phyloP scores from a whole-genome alignment of 92 coral and sea anemone species.

The Bergia puertoricense region DNA sequence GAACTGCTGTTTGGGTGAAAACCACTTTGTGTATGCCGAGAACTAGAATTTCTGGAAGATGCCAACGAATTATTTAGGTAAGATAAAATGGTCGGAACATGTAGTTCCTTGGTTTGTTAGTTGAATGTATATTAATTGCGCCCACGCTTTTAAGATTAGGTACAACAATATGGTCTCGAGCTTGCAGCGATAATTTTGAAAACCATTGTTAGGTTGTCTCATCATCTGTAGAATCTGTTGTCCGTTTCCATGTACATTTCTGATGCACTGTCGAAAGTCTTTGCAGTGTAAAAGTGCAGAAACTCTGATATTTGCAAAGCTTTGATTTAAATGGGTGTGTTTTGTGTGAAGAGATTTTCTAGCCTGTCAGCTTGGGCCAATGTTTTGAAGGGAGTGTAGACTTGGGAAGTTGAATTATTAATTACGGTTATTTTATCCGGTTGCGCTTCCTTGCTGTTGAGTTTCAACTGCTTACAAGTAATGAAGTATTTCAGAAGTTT shows the following conservation, averaged over 20 bases:
- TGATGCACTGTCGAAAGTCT: slow-evolving; percentile 24
- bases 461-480: neutral
- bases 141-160: slow-evolving; percentile 50
- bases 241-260: slow-evolving; percentile 37
- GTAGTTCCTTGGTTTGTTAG: slow-evolving; percentile 48
- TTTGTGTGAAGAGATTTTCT: slow-evolving; percentile 25
- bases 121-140: slow-evolving; percentile 42
- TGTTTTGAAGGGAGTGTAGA: slow-evolving; percentile 47
- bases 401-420: slow-evolving; percentile 48
- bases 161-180: slow-evolving; percentile 49
- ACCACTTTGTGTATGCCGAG: slow-evolving; percentile 48
- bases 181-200: slow-evolving; percentile 43
- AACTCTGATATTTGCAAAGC: slow-evolving; percentile 20
- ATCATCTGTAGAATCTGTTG: slow-evolving; percentile 41
- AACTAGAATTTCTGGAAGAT: slow-evolving; percentile 36
- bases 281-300: slow-evolving; percentile 29
- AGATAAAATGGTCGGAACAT: slow-evolving; percentile 41
- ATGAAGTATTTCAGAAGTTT: neutral
- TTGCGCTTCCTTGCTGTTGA: slow-evolving; percentile 39
- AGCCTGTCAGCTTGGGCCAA: slow-evolving; percentile 47
- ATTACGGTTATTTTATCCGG: slow-evolving; percentile 48
- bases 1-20: slow-evolving; percentile 42
- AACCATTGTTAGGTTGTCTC: slow-evolving; percentile 42
- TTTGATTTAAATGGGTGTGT: slow-evolving; percentile 50
- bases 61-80: slow-evolving; percentile 38